A percentile compares a stretch with the other conserved stretches of the same genome.
Evolutionary conservation across 2,113 vertebrate genomes (phyloP).

Genomic region (Ailurus styani): DNA sequence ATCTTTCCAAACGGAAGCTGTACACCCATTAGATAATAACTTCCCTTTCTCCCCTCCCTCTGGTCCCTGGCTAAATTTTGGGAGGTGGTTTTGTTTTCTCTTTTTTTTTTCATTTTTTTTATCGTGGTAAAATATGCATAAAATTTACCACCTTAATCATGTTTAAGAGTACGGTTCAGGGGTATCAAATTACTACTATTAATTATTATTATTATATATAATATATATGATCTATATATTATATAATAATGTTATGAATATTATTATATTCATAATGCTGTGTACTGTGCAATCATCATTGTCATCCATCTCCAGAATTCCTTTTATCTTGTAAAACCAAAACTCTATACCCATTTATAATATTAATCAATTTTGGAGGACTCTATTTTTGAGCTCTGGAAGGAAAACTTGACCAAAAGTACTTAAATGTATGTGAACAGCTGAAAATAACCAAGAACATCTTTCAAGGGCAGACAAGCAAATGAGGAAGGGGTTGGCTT

Average conservation of each 20-base stretch:
- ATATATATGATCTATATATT: background rate
- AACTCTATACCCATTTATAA: background rate
- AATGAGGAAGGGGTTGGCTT: background rate
- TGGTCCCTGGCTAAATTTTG: background rate
- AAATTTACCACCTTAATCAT: background rate
- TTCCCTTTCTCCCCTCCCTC: background rate
- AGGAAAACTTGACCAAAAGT: background rate
- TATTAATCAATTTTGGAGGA: background rate
- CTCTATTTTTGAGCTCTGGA: background rate
- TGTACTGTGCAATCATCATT: background rate
- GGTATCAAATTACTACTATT: background rate
- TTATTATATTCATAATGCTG: background rate
- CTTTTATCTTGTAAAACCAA: background rate
- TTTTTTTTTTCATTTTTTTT: background rate
- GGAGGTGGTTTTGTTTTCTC: background rate
- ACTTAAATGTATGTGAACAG: background rate
- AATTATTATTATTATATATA: background rate
- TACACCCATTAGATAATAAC: background rate
- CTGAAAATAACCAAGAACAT: background rate
- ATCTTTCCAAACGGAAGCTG: background rate
- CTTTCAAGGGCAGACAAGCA: background rate
- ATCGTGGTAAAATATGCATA: background rate
- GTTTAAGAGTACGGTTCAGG: background rate
- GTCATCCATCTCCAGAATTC: background rate
- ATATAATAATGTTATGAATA: background rate